Conservation (phyloP, 2,113 vertebrate species). For the Colinus virginianus region DNA sequence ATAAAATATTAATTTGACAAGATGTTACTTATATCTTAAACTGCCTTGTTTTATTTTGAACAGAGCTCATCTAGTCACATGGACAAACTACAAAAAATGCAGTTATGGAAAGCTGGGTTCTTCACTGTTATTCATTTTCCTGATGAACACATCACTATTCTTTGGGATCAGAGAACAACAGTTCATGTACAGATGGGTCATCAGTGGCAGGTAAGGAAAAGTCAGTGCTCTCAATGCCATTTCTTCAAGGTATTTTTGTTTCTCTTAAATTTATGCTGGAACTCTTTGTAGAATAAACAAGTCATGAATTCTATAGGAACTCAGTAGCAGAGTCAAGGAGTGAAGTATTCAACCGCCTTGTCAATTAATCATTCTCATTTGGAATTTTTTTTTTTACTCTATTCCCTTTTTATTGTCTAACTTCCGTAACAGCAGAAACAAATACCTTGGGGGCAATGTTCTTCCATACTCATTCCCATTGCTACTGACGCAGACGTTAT, state of each 20-base stretch:
- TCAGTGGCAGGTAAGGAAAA: conserved; percentile 87
- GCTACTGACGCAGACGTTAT: not conserved
- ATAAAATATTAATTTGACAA: no score
- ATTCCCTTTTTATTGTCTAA: not conserved
- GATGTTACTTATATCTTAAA: not conserved
- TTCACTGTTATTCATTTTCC: conserved; percentile 91
- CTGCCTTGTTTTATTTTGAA: conserved; percentile 6
- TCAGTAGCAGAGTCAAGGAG: not conserved
- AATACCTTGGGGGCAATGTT: not conserved
- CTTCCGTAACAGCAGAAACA: not conserved
- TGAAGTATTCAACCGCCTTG: not conserved
- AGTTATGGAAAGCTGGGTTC: conserved; percentile 90
- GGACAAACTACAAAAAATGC: conserved; percentile 82
- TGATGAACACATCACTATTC: conserved; percentile 86
- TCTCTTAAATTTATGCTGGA: not conserved
- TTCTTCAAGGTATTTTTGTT: not conserved
- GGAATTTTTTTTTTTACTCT: not conserved
- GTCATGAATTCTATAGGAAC: not conserved
- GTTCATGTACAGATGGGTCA: conserved; percentile 93
- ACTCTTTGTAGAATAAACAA: not conserved
- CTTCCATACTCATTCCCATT: not conserved
- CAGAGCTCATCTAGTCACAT: conserved; percentile 89
- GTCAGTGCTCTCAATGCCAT: not conserved
- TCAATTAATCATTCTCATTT: not conserved
- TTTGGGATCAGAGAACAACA: conserved; percentile 96